A percentile compares a stretch with the other conserved stretches of the same genome.
These are phyloP conservation scores for Venturia canescens DNA, from an alignment of 1,140 invertebrate species.

Conservation along the genomic window DNA sequence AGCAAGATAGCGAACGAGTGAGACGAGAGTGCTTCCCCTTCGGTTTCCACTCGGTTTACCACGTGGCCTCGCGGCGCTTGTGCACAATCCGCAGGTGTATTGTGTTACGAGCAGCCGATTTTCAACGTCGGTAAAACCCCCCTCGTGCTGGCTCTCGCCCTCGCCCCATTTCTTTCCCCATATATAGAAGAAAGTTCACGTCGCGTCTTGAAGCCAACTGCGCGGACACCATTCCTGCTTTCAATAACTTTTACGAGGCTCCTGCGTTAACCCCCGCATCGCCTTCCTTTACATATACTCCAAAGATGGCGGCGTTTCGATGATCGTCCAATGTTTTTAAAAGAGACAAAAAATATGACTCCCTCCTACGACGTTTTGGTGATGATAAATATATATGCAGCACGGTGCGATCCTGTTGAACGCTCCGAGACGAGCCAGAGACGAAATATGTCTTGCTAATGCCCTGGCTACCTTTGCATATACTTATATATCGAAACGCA, in stretches of 20 bases:
- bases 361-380: constrained; percentile 1
- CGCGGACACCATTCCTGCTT: no score
- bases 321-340: background rate
- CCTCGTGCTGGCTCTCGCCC: background rate
- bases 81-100: constrained; percentile 64
- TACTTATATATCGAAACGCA: constrained; percentile 24
- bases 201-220: no score
- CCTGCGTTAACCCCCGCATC: no score
- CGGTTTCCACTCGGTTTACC: constrained; percentile 66
- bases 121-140: constrained; percentile 9
- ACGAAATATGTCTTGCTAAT: background rate
- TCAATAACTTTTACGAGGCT: no score
- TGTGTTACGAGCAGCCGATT: constrained; percentile 64
- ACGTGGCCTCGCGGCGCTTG: constrained; percentile 56
- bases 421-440: background rate
- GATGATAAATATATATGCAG: constrained; percentile 67
- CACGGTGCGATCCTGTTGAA: constrained; percentile 26
- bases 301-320: constrained; percentile 1
- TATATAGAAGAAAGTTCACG: background rate
- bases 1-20: background rate
- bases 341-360: background rate
- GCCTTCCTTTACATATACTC: no score
- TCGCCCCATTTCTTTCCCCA: background rate
- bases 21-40: constrained; percentile 54
- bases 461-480: background rate